Evolutionary conservation across 2,797 vertebrate species (phyloP).

Genomic region (Dicrostonyx torquatus): DNA sequence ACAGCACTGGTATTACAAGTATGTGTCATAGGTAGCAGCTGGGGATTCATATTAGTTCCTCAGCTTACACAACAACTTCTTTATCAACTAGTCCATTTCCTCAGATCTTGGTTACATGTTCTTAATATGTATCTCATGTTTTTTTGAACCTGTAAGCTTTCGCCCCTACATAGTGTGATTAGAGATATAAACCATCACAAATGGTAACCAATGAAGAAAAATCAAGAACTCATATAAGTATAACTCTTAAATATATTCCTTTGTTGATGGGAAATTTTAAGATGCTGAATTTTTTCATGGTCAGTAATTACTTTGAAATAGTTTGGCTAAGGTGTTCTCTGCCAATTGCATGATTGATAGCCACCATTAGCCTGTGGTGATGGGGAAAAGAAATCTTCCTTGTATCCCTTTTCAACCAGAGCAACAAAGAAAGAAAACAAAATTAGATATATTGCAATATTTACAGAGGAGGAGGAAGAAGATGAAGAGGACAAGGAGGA

Average conservation of each 20-base stretch:
- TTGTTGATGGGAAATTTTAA: neutral
- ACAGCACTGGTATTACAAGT: neutral
- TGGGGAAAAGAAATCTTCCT: neutral
- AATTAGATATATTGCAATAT: neutral
- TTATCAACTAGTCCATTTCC: neutral
- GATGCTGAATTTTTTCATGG: neutral
- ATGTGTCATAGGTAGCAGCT: neutral
- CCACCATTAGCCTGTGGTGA: neutral
- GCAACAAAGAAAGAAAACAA: neutral
- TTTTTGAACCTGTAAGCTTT: neutral
- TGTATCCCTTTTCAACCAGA: neutral
- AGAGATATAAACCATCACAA: neutral
- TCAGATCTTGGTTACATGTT: neutral
- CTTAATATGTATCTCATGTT: neutral
- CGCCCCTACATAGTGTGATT: neutral
- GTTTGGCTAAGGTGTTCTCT: conserved; percentile 10
- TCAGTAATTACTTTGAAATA: neutral
- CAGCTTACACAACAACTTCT: neutral
- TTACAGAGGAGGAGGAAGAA: neutral
- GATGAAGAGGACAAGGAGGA: neutral
- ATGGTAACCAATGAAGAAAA: neutral
- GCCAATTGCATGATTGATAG: neutral
- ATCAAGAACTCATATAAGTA: neutral
- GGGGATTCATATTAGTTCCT: neutral
- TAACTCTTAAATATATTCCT: neutral